Evolutionary conservation across 2,888 invertebrate genomes (phyloP), one percentile per base, ranked within the genome.

Genomic region (Polyploca ridens): DNA sequence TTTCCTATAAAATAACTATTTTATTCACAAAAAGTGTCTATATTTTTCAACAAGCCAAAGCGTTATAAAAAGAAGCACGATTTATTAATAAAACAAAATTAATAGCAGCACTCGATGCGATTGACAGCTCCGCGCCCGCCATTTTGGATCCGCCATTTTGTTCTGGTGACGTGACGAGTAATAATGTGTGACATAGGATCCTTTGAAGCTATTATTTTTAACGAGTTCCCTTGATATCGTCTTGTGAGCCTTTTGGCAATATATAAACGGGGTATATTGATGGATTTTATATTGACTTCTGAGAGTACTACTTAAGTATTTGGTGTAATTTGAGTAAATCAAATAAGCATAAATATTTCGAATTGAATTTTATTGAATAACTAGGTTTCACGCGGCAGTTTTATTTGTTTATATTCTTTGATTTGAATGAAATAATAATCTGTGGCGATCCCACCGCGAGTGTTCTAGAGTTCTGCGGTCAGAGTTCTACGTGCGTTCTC

Each of bases 191-290:
- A 71, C 65, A 75, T 44, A 27, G 59, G 70, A 74, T 64, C 64
- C 72, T 72, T 74, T 74, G 65, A 74, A 70, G 67, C 69, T 77
- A 76, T 76, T 77, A 77, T 77, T 77, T 76, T 72, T 77, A 77
- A 77, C 77, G 77, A 76, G 54, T 73, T 64, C 58, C 65, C 57
- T 38, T 69, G 65, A 61, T 61, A 41, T 61, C 35, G 35, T 35
- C 59, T 60, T 60, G 35, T 5, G 35, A 58, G 35, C 58, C 33
- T 33, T 58, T 35, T 58, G 33, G 13, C n/a, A 33, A 16, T n/a
- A 13, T 13, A 35, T 58, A 54, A 54, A 54, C 54, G 54, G 58
- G 33, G 19, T 33, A 33, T 58, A 58, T 35, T 54, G 54, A 54
- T 54, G 54, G 54, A 19, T 54, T 54, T 54, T 54, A 54, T 54